phyloP scores from a whole-genome alignment of 2,888 invertebrate genomes.

The Brachyptera putata region DNA sequence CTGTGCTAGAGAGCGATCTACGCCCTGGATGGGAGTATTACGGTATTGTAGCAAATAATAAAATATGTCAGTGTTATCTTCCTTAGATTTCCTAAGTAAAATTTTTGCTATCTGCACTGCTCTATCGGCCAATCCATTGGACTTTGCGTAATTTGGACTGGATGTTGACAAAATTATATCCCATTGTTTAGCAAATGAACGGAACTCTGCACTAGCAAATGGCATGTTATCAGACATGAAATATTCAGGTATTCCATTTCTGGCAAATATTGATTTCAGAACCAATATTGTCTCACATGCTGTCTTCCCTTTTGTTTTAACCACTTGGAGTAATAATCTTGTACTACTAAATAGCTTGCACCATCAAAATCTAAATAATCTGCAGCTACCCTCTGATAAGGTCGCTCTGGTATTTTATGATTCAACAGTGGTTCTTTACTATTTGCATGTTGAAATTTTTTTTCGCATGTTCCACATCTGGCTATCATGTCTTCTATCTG shows the following conservation, averaged over 20 bases:
- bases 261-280: too few species aligned
- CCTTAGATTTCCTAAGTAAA: constrained; percentile 32
- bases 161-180: constrained; percentile 32
- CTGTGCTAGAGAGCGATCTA: constrained; percentile 1
- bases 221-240: constrained; percentile 35
- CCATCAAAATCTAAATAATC: constrained; percentile 37
- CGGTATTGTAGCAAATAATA: constrained; percentile 12
- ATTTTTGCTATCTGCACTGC: constrained; percentile 32
- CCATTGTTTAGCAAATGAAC: constrained; percentile 34
- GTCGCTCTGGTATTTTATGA: constrained; percentile 35
- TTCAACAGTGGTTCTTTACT: constrained; percentile 34
- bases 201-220: constrained; percentile 33
- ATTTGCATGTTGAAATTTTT: constrained; percentile 14
- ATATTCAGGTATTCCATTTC: constrained; percentile 34
- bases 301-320: constrained; percentile 17
- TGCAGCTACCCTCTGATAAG: constrained; percentile 37
- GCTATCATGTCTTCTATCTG: neutral
- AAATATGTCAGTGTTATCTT: constrained; percentile 5
- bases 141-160: constrained; percentile 35
- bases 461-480: constrained; percentile 13
- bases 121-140: constrained; percentile 36
- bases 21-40: constrained; percentile 1
- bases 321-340: constrained; percentile 36
- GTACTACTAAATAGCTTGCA: constrained; percentile 34
- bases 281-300: too few species aligned